Conservation (phyloP, 2,113 vertebrate species). For the Xiphophorus couchianus region DNA sequence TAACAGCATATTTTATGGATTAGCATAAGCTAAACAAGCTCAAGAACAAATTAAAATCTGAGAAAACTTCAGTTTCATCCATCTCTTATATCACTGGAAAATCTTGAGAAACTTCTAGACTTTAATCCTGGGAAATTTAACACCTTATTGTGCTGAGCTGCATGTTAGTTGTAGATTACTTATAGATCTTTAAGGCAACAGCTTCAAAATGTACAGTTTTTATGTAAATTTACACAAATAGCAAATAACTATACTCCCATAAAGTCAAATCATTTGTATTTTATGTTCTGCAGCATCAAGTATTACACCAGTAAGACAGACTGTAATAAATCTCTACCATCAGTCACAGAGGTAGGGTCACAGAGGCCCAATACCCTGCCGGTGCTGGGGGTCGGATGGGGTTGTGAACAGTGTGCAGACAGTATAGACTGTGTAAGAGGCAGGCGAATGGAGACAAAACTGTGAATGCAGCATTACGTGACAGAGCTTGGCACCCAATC, state of each 20-base stretch:
- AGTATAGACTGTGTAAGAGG: constrained; percentile 50
- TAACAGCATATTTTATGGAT: background rate
- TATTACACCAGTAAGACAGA: constrained; percentile 50
- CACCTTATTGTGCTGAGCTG: constrained; percentile 15
- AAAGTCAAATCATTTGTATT: constrained; percentile 27
- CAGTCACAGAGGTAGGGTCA: constrained; percentile 62
- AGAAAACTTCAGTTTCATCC: background rate
- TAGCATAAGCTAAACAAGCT: background rate
- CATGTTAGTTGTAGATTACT: constrained; percentile 12
- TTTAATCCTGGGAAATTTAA: constrained; percentile 1
- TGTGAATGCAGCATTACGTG: constrained; percentile 64
- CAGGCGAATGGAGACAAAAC: constrained; percentile 46
- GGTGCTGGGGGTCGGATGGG: constrained; percentile 62
- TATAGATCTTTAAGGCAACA: constrained; percentile 40
- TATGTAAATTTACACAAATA: constrained; percentile 14
- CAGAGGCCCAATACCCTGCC: constrained; percentile 61
- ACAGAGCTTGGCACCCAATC: constrained; percentile 59
- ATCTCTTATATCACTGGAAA: background rate
- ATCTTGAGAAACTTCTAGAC: constrained; percentile 12
- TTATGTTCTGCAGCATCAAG: constrained; percentile 34
- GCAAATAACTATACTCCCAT: constrained; percentile 24
- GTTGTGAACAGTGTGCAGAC: constrained; percentile 80
- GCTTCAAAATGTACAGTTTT: constrained; percentile 16
- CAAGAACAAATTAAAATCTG: too few relatives aligned
- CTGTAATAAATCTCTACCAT: constrained; percentile 60